Conservation (phyloP, 2,113 vertebrate genomes). For the Greenwoodochromis staneri region DNA sequence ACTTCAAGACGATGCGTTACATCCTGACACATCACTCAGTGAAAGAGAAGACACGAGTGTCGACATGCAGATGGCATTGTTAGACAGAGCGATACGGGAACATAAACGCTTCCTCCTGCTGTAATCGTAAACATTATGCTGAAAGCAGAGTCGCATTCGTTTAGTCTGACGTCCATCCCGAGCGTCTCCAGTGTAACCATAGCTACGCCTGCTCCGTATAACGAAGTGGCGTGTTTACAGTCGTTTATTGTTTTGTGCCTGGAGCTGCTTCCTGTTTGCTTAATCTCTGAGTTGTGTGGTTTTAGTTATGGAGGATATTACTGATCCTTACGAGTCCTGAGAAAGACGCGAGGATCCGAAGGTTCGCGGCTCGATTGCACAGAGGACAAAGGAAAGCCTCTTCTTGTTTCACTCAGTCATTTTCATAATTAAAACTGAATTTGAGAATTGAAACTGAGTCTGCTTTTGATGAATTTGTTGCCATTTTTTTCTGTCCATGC, state of each 20-base stretch:
- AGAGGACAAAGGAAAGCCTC: not conserved
- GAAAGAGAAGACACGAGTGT: not conserved
- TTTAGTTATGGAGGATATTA: not conserved
- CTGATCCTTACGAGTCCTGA: not conserved
- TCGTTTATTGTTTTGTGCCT: not conserved
- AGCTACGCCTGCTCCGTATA: not conserved
- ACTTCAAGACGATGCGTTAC: not conserved
- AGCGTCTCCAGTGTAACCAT: not conserved
- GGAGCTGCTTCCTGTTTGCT: not conserved
- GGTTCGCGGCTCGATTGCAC: not conserved
- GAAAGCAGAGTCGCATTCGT: not conserved
- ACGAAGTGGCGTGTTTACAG: not conserved
- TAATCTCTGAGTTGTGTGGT: not conserved
- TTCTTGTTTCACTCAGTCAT: not conserved
- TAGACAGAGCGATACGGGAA: not conserved
- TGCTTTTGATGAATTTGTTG: not conserved
- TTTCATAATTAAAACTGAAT: not conserved
- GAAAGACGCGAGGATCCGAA: not conserved
- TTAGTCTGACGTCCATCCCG: not conserved
- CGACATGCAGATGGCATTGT: not conserved
- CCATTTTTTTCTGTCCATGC: not conserved
- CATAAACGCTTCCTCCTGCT: conserved; percentile 12
- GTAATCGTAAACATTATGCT: conserved; percentile 9
- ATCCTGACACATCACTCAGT: not conserved
- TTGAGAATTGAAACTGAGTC: not conserved